phyloP scores from a whole-genome alignment of 2,797 vertebrate genomes.

The Sebastes itinus region DNA sequence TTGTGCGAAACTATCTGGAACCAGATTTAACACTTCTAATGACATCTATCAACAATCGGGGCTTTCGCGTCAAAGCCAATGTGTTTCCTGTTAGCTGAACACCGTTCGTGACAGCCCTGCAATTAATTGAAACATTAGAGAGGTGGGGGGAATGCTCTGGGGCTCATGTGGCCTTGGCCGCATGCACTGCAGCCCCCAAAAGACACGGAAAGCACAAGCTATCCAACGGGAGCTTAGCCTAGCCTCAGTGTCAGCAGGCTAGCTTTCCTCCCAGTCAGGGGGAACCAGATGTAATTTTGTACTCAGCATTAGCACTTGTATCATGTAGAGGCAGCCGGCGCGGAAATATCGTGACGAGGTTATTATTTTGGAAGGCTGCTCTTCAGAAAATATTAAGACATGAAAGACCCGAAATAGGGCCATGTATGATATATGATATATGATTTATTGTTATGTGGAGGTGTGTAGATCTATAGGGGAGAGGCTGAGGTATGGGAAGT shows the following conservation, averaged over 20 bases:
- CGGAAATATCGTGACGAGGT: conserved; percentile 48
- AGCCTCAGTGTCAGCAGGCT: conserved; percentile 55
- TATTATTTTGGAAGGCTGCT: conserved; percentile 43
- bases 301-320: conserved; percentile 64
- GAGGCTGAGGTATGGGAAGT: conserved; percentile 21
- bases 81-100: conserved; percentile 79
- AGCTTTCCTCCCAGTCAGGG: conserved; percentile 58
- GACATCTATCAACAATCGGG: conserved; percentile 74
- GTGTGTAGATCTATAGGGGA: conserved; percentile 10
- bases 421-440: not conserved
- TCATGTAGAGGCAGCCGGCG: conserved; percentile 42
- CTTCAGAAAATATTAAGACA: conserved; percentile 28
- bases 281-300: conserved; percentile 72
- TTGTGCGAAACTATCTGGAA: conserved; percentile 64
- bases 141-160: conserved; percentile 58
- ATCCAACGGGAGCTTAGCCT: conserved; percentile 59
- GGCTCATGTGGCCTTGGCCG: conserved; percentile 76
- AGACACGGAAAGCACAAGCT: conserved; percentile 61
- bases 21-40: conserved; percentile 76
- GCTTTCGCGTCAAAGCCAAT: conserved; percentile 73
- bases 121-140: conserved; percentile 81
- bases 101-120: conserved; percentile 77
- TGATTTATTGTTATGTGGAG: conserved; percentile 9
- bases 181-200: conserved; percentile 60
- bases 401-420: conserved; percentile 27